A percentile compares a stretch with the other conserved stretches of the same genome.
Evolutionary conservation across 53 echinoderm and acorn worm species (phyloP).

Genomic region (Stichopus horrens): DNA sequence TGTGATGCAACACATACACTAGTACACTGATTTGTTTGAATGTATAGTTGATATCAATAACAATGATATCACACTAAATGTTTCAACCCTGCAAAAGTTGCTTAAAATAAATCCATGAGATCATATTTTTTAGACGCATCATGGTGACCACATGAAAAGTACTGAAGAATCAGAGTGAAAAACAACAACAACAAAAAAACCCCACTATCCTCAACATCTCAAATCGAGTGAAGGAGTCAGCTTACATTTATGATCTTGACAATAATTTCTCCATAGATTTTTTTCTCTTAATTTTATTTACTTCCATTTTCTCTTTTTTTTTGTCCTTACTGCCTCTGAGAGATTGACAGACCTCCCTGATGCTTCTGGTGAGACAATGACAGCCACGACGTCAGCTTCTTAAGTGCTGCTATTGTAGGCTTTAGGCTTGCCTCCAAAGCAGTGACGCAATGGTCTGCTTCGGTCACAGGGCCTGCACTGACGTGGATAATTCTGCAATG

Average conservation of each 20-base stretch:
- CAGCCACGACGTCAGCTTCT: background rate
- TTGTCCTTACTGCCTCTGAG: background rate
- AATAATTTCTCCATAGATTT: background rate
- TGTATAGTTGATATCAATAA: too few relatives aligned
- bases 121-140: background rate
- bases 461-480: slow-evolving; percentile 41
- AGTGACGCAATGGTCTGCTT: slow-evolving; percentile 42
- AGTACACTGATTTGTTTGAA: too few relatives aligned
- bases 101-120: background rate
- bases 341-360: background rate
- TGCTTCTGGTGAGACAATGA: too few relatives aligned
- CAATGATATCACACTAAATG: too few relatives aligned
- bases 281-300: background rate
- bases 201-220: background rate
- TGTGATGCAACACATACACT: too few relatives aligned
- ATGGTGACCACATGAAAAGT: background rate
- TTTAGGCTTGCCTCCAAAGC: slow-evolving; percentile 24
- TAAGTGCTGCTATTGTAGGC: slow-evolving; percentile 36
- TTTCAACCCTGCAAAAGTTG: background rate
- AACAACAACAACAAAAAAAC: background rate
- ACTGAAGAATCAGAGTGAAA: background rate
- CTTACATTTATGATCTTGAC: background rate
- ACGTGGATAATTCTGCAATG: slow-evolving; percentile 14
- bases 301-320: background rate
- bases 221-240: background rate